phyloP scores from a whole-genome alignment of 2,888 invertebrate genomes.

The Perithous albicinctus region DNA sequence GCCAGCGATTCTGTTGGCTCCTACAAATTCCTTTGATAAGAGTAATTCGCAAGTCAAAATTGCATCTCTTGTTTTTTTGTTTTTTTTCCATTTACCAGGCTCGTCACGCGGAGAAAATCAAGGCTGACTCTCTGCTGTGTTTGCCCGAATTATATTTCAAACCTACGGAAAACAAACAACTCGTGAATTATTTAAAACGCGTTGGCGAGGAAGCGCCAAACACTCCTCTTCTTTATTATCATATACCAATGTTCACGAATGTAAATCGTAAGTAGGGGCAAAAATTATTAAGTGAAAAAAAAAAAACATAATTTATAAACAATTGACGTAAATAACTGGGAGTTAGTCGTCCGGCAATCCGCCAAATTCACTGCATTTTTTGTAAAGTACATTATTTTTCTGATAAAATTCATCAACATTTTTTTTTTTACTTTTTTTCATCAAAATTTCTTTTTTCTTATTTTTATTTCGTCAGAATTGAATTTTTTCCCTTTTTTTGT shows the following conservation, averaged over 20 bases:
- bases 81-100: slow-evolving; percentile 86
- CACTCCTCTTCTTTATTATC: slow-evolving; percentile 93
- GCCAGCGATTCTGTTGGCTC: not conserved
- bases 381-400: too few relatives aligned
- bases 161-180: slow-evolving; percentile 87
- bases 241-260: slow-evolving; percentile 90
- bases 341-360: too few relatives aligned
- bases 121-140: slow-evolving; percentile 90
- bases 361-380: too few relatives aligned
- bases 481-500: too few relatives aligned
- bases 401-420: too few relatives aligned
- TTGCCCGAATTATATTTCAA: slow-evolving; percentile 92
- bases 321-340: too few relatives aligned
- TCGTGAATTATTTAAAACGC: slow-evolving; percentile 89
- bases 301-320: not conserved
- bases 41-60: slow-evolving; percentile 10
- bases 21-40: not conserved
- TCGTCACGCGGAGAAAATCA: slow-evolving; percentile 88
- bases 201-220: slow-evolving; percentile 90
- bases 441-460: too few relatives aligned
- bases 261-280: slow-evolving; percentile 88
- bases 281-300: too few relatives aligned
- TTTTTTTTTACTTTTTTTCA: too few relatives aligned
- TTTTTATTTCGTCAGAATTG: too few relatives aligned
- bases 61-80: not conserved